Conservation (phyloP, 2,888 invertebrate species). For the Cataglyphis albicans region DNA sequence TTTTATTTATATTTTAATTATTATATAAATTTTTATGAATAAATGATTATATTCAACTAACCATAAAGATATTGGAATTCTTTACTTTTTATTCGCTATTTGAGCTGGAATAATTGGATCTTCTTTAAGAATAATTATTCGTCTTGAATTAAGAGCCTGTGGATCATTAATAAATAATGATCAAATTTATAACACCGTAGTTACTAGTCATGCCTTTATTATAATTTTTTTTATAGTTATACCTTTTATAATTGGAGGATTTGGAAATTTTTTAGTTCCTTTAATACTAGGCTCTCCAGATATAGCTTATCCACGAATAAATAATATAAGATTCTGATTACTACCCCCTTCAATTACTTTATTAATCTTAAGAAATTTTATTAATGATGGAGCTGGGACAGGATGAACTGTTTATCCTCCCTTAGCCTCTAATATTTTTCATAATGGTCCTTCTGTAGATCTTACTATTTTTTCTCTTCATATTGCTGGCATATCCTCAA, state of each 20-base stretch:
- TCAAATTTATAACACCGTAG: slow-evolving; percentile 90
- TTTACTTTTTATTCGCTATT: no score
- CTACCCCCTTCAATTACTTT: slow-evolving; percentile 90
- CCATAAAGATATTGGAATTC: no score
- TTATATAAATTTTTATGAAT: background rate
- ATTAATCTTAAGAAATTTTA: slow-evolving; percentile 89
- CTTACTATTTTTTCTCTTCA: slow-evolving; percentile 92
- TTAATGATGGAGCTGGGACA: slow-evolving; percentile 91
- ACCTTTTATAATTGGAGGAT: slow-evolving; percentile 92
- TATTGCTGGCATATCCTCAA: slow-evolving; percentile 91
- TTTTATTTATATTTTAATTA: no score
- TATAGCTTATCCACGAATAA: slow-evolving; percentile 94
- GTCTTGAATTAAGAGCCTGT: no score
- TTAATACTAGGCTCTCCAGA: slow-evolving; percentile 92
- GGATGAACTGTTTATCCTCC: slow-evolving; percentile 94
- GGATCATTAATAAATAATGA: no score
- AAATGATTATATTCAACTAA: no score
- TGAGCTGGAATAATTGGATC: no score
- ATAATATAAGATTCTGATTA: slow-evolving; percentile 93
- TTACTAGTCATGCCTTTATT: slow-evolving; percentile 93
- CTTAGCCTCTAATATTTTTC: slow-evolving; percentile 89
- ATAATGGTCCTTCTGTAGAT: slow-evolving; percentile 90
- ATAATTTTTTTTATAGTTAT: slow-evolving; percentile 94
- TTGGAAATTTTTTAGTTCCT: slow-evolving; percentile 94
- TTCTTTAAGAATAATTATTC: no score